Conservation (phyloP, 1,140 invertebrate genomes). For the Tigriopus japonicus region DNA sequence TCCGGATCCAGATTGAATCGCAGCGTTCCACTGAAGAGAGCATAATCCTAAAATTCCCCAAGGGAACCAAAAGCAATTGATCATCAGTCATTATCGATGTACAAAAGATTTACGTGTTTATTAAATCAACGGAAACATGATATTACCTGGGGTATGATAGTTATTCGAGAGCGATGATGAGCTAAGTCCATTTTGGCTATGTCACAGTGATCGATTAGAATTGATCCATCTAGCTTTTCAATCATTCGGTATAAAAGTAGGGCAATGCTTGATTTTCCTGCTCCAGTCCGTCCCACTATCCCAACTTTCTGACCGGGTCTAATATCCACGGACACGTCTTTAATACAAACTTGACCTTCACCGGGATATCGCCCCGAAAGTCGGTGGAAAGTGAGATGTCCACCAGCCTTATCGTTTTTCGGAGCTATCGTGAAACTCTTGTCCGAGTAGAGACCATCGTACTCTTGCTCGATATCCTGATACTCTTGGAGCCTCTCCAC, state of each 20-base stretch:
- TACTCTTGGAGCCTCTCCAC: slow-evolving; percentile 44
- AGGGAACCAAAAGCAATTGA: neutral
- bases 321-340: neutral
- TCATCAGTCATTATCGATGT: slow-evolving; percentile 3
- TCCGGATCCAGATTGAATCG: slow-evolving; percentile 67
- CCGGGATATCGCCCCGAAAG: neutral
- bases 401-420: neutral
- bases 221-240: slow-evolving; percentile 46
- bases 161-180: slow-evolving; percentile 57
- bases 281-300: slow-evolving; percentile 61
- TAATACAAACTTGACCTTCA: neutral
- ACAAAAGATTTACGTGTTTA: neutral
- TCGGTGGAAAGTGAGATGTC: neutral
- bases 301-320: slow-evolving; percentile 31
- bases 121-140: slow-evolving; percentile 21
- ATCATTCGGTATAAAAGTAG: slow-evolving; percentile 68
- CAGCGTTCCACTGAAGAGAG: slow-evolving; percentile 54
- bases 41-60: slow-evolving; percentile 27
- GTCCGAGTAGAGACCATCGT: slow-evolving; percentile 23
- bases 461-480: slow-evolving; percentile 33
- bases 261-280: slow-evolving; percentile 66
- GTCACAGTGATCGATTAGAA: slow-evolving; percentile 72
- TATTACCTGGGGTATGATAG: slow-evolving; percentile 63
- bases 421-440: neutral
- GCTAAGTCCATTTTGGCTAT: slow-evolving; percentile 72